Evolutionary conservation across 2,888 invertebrate genomes (phyloP).

Genomic region (Oligia fasciuncula): DNA sequence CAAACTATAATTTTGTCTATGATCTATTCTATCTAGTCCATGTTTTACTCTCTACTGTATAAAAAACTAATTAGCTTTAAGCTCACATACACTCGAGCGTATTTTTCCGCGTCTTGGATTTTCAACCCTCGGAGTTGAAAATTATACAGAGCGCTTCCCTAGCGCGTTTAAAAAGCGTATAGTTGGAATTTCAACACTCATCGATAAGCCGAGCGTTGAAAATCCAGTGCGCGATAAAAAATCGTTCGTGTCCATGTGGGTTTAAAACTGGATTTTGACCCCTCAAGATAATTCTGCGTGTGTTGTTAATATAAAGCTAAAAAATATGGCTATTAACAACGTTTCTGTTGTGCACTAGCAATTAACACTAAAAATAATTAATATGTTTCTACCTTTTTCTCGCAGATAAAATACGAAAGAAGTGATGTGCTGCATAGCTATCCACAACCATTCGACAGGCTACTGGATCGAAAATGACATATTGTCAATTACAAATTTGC

Average conservation of each 20-base stretch:
- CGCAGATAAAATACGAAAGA: not conserved
- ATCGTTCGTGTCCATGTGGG: not conserved
- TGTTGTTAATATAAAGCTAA: conserved; percentile 60
- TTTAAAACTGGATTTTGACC: not conserved
- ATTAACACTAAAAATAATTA: not conserved
- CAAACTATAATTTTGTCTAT: conserved; percentile 27
- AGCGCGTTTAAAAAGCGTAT: not conserved
- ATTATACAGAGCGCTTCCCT: not conserved
- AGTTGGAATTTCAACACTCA: not conserved
- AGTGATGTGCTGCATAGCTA: not conserved
- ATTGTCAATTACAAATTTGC: too few species aligned
- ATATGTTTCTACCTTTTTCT: not conserved
- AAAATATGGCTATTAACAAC: conserved; percentile 55
- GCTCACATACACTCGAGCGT: not conserved
- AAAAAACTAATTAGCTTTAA: conserved; percentile 31
- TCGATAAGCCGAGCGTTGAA: too few species aligned
- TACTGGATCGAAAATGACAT: too few species aligned
- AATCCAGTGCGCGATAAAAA: too few species aligned
- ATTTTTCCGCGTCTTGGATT: not conserved
- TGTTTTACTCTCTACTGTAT: conserved; percentile 32
- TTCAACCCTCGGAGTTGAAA: not conserved
- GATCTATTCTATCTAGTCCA: conserved; percentile 25
- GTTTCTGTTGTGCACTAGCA: conserved; percentile 22
- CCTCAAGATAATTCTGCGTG: conserved; percentile 33
- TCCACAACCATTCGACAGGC: too few species aligned